Evolutionary conservation across 2,888 invertebrate species (phyloP).

Genomic region (Oscheius myriophilus): DNA sequence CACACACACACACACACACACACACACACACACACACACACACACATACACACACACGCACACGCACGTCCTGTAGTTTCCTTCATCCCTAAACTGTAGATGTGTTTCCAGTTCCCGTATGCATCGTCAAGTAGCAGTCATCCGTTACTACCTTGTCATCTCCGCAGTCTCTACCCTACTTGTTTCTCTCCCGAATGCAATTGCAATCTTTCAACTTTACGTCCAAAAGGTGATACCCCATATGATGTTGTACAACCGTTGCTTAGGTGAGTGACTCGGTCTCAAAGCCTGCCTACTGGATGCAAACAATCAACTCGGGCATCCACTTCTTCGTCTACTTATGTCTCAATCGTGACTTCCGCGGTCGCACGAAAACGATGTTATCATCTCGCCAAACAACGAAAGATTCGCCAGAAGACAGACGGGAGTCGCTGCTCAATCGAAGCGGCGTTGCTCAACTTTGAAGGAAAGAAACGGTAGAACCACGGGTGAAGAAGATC

Average conservation of each 20-base stretch:
- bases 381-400: not conserved
- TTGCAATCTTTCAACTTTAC: slow-evolving; percentile 49
- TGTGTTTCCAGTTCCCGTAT: slow-evolving; percentile 46
- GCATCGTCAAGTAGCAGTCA: slow-evolving; percentile 52
- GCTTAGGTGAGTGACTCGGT: slow-evolving; percentile 54
- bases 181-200: slow-evolving; percentile 55
- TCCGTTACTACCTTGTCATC: slow-evolving; percentile 56
- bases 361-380: slow-evolving; percentile 35
- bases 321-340: slow-evolving; percentile 59
- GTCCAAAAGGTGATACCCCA: slow-evolving; percentile 39
- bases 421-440: not conserved
- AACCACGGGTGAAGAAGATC: not conserved
- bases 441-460: not conserved
- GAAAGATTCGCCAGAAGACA: not conserved
- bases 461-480: not conserved
- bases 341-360: slow-evolving; percentile 50
- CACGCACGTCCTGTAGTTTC: no score
- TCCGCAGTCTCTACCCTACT: slow-evolving; percentile 56
- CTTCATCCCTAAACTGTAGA: not conserved
- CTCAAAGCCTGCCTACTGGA: slow-evolving; percentile 59
- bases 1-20: not conserved
- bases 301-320: slow-evolving; percentile 56
- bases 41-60: no score
- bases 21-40: not conserved
- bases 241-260: not conserved